Evolutionary conservation across 2,888 invertebrate genomes (phyloP), one percentile per base, ranked within the genome.

Genomic region (Synanthedon formicaeformis): DNA sequence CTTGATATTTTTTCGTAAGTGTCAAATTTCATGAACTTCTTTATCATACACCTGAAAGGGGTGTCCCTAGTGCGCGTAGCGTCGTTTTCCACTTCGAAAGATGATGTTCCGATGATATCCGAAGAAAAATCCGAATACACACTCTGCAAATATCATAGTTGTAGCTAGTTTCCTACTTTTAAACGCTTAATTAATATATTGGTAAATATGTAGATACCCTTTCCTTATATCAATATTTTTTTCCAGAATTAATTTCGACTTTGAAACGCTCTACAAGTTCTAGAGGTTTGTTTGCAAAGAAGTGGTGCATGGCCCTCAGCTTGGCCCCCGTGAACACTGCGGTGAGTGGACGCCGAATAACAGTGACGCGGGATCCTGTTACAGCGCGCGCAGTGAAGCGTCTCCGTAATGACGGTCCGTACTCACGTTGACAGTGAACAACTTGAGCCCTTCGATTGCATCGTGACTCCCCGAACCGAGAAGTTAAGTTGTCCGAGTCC

Each of bases 391-490:
- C n/a, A n/a, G n/a, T n/a, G n/a, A n/a, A n/a, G n/a, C n/a, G n/a
- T n/a, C n/a, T n/a, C n/a, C n/a, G n/a, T n/a, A n/a, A n/a, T n/a
- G 45, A 12, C 8, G 27, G 16, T 6, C 27, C 27, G n/a, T 50
- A 71, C 78, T 73, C 59, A 81, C 82, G 53, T 78, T 72, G 2
- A 69, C 61, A 8, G 71, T 65, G 16, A 82, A 78, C 2, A 83
- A 40, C 41, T 71, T 81, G 2, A 72, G 60, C 0, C 57, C 56
- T 1, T 81, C 79, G 1, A 75, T 56, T 0, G 78, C 75, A 51
- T 82, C 83, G 1, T 58, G 60, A 10, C 64, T 62, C 2, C 81
- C 79, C 0, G 78, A 73, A 1, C 63, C 56, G 0, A 73, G 40
- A 52, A 68, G 66, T 12, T 75, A 83, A 83, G 48, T 62, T 50